A percentile compares a stretch with the other conserved stretches of the same genome.
These are phyloP conservation scores for Phasianus colchicus DNA, from an alignment of 2,113 vertebrate species.

Conservation along the genomic window DNA sequence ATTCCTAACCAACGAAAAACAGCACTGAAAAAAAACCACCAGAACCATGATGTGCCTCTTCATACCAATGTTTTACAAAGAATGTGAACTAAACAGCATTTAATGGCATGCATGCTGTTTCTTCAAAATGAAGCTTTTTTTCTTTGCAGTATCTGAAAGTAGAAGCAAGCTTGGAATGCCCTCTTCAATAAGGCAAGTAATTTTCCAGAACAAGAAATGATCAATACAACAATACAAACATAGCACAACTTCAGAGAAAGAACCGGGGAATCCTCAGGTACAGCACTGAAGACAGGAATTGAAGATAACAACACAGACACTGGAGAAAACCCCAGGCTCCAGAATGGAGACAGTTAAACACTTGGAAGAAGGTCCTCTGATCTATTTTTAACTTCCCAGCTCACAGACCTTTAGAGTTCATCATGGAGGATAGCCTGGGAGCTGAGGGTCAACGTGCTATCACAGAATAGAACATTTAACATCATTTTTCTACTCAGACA, in stretches of 20 bases:
- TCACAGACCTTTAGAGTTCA: background rate
- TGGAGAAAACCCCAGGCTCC: background rate
- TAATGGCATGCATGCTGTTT: background rate
- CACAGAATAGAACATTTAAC: background rate
- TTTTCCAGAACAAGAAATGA: background rate
- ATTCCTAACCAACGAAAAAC: background rate
- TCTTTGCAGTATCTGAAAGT: background rate
- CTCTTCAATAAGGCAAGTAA: background rate
- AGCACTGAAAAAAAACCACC: background rate
- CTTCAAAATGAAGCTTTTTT: background rate
- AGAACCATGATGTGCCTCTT: background rate
- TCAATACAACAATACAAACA: background rate
- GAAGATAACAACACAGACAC: rapidly evolving
- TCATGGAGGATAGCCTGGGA: background rate
- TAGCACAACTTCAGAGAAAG: background rate
- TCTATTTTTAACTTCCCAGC: slow-evolving; percentile 36
- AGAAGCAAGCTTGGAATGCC: background rate
- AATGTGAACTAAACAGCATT: background rate
- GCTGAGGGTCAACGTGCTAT: background rate
- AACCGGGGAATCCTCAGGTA: background rate
- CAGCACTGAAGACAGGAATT: rapidly evolving
- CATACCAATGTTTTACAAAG: background rate
- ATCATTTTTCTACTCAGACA: background rate
- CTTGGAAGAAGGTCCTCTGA: background rate
- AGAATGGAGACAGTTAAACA: background rate